Evolutionary conservation across 2,888 invertebrate species (phyloP).

Genomic region (Cotesia congregata): DNA sequence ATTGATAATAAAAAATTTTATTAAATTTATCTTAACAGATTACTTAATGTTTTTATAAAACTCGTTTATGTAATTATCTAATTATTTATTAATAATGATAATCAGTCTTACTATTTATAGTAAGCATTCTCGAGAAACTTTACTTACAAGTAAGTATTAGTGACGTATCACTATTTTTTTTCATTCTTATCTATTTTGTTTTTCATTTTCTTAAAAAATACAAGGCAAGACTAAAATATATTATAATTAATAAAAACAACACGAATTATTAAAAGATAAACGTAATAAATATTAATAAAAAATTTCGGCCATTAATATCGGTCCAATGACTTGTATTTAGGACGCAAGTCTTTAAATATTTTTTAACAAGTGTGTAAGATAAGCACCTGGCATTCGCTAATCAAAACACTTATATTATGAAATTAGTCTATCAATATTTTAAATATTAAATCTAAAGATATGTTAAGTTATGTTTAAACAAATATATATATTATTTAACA

Average conservation of each 20-base stretch:
- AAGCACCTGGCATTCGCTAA: conserved; percentile 7
- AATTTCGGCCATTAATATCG: neutral
- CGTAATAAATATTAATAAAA: neutral
- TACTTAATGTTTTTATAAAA: neutral
- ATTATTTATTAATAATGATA: neutral
- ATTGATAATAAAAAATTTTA: no score
- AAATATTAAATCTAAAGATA: neutral
- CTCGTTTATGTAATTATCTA: neutral
- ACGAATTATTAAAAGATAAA: neutral
- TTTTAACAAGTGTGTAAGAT: neutral
- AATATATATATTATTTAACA: conserved; percentile 40
- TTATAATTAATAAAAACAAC: neutral
- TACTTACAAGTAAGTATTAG: neutral
- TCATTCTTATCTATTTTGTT: neutral
- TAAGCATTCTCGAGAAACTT: neutral
- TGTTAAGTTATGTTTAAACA: neutral
- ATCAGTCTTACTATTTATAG: conserved; percentile 1
- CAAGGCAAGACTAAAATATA: neutral
- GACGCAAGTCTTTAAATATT: neutral
- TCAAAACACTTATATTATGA: conserved; percentile 11
- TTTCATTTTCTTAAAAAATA: neutral
- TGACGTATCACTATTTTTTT: neutral
- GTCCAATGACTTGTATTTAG: neutral
- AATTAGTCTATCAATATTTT: conserved; percentile 7
- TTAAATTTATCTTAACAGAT: neutral